phyloP scores from a whole-genome alignment of 2,888 invertebrate genomes.

The Dendrolimus houi region DNA sequence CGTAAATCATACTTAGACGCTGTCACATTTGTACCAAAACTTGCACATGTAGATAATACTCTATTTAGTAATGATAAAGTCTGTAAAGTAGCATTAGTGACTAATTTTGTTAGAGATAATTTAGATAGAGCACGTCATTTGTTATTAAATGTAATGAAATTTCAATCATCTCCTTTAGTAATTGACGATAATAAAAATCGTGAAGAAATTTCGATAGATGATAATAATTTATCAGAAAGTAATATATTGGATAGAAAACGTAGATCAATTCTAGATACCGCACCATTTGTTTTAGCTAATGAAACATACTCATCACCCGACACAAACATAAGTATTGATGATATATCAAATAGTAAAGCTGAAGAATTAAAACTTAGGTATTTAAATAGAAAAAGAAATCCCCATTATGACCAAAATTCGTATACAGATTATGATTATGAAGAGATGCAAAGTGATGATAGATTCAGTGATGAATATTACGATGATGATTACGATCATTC shows the following conservation, averaged over 20 bases:
- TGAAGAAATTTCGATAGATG: not conserved
- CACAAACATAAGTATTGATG: constrained; percentile 14
- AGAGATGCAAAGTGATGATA: not conserved
- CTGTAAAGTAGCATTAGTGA: too few relatives aligned
- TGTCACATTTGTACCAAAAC: too few relatives aligned
- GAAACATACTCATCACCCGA: constrained; percentile 16
- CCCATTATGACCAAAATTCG: constrained; percentile 5
- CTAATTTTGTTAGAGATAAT: too few relatives aligned
- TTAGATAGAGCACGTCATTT: too few relatives aligned
- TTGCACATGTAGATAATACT: too few relatives aligned
- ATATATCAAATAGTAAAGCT: constrained; percentile 26
- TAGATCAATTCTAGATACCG: constrained; percentile 35
- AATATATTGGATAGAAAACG: constrained; percentile 5
- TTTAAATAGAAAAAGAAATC: not conserved
- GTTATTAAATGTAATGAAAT: too few relatives aligned
- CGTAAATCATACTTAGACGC: too few relatives aligned
- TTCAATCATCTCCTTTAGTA: too few relatives aligned
- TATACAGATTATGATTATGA: constrained; percentile 4
- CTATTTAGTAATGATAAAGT: too few relatives aligned
- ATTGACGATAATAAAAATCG: too few relatives aligned
- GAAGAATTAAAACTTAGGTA: constrained; percentile 26
- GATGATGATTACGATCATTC: constrained; percentile 21
- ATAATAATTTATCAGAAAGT: not conserved
- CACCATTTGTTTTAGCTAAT: constrained; percentile 35
- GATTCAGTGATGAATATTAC: constrained; percentile 12